phyloP scores from a whole-genome alignment of 2,113 vertebrate species.

The Phyllostomus discolor region DNA sequence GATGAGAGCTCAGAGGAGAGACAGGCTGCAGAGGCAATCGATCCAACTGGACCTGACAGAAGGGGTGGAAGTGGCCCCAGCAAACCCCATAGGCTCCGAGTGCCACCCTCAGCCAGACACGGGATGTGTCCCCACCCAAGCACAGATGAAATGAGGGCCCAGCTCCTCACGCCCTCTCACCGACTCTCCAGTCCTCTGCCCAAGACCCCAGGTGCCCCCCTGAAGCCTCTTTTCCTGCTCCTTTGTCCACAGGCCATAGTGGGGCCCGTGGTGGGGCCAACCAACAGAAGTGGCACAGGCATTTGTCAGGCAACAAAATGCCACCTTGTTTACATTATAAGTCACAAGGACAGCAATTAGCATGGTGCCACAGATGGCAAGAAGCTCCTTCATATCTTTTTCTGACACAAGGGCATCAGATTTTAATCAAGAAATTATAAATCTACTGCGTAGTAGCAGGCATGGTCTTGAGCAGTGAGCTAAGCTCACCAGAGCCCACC shows the following conservation, averaged over 20 bases:
- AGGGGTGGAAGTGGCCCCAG: background rate
- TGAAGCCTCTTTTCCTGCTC: background rate
- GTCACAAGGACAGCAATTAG: background rate
- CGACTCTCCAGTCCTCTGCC: no score
- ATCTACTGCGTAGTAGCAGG: accelerated
- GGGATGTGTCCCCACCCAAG: background rate
- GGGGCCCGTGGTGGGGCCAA: background rate
- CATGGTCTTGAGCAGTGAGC: background rate
- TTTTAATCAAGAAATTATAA: background rate
- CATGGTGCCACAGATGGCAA: background rate
- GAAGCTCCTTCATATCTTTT: background rate
- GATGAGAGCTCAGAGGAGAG: background rate
- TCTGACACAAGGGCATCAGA: background rate
- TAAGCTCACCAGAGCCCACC: background rate
- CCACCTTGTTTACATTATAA: accelerated
- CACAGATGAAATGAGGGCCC: no score
- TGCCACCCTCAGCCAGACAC: background rate
- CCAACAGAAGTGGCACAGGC: background rate
- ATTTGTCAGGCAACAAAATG: background rate
- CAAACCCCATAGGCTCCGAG: background rate
- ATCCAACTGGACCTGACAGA: background rate
- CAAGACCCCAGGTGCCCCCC: background rate
- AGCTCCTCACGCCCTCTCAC: background rate
- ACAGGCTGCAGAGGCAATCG: background rate
- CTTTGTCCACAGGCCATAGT: background rate